Evolutionary conservation across 2,797 vertebrate species (phyloP), one percentile per base, ranked within the genome.

Genomic region (Channa striata): DNA sequence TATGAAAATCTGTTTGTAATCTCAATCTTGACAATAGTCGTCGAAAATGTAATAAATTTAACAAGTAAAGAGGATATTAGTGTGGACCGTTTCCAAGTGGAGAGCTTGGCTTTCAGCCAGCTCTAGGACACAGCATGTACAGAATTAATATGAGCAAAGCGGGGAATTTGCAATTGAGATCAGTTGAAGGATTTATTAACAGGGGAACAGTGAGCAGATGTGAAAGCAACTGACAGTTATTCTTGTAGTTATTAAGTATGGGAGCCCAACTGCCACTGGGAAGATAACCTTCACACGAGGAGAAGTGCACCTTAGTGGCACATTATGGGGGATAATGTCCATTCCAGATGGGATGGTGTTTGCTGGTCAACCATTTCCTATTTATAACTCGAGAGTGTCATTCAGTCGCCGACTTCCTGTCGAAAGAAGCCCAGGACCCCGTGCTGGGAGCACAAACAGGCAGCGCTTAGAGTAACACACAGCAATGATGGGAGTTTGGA

Each of bases 171-270:
- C 81, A 92, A 91, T 89, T 83, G 81, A 93, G 89, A 92, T 89
- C 82, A 89, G 89, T 83, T 87, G 91, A 89, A 88, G 80, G 82
- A 87, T 87, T 75, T 80, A 91, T 93, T 93, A 89, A 81, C 89
- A 87, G 51, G 90, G 90, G 89, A 92, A 20, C 60, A 33, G 83
- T 59, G 89, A 94, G 89, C 93, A 94, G 93, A 93, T 94, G 93
- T 91, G 90, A 68, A 75, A 68, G 81, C 84, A 73, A 91, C 84
- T 91, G 89, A 92, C 86, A 86, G 86, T 88, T 93, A 87, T 91
- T 90, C 85, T 90, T 91, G 90, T 86, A 87, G 87, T 91, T 93
- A 93, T 93, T 94, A 92, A 92, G 88, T 86, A 87, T 85, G 77
- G 83, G 80, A 83, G 80, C 88, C 89, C 84, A 83, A 92, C 89